These are phyloP conservation scores for Amblyjoppa fuscipennis DNA, from an alignment of 2,888 invertebrate species.

Conservation along the genomic window DNA sequence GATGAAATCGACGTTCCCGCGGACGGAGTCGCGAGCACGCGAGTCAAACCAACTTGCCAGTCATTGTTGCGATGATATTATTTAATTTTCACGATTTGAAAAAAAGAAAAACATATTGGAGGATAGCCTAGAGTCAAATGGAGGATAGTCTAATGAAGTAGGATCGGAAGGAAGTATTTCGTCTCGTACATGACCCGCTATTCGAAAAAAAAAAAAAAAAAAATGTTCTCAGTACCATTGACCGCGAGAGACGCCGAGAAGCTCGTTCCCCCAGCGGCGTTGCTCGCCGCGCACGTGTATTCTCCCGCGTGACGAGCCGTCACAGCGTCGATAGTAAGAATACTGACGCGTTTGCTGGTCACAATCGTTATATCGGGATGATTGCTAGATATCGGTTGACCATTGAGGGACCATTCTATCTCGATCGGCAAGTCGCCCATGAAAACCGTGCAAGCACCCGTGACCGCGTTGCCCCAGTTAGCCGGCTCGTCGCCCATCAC, in stretches of 20 bases:
- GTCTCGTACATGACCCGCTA: constrained; percentile 64
- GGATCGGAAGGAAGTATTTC: constrained; percentile 7
- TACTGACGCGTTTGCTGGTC: constrained; percentile 84
- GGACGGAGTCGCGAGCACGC: no score
- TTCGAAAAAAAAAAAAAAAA: neutral
- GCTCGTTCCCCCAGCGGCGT: constrained; percentile 89
- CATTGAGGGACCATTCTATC: constrained; percentile 91
- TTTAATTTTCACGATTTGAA: no score
- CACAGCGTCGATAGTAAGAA: constrained; percentile 85
- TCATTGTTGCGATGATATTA: no score
- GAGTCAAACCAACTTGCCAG: no score
- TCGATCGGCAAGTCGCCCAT: constrained; percentile 91
- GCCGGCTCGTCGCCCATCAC: constrained; percentile 90
- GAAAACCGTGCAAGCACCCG: constrained; percentile 87
- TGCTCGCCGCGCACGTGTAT: constrained; percentile 88
- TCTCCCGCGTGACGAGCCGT: constrained; percentile 85
- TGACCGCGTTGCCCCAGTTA: constrained; percentile 88
- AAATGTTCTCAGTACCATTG: constrained; percentile 61
- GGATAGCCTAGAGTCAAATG: no score
- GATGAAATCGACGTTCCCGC: no score
- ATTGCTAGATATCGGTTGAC: constrained; percentile 84
- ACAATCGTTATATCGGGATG: constrained; percentile 75
- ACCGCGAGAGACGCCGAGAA: constrained; percentile 89
- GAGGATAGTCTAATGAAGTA: no score
- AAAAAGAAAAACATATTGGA: no score